These are phyloP conservation scores for Euzetes globulus DNA, from an alignment of 2,888 invertebrate species.

Conservation along the genomic window DNA sequence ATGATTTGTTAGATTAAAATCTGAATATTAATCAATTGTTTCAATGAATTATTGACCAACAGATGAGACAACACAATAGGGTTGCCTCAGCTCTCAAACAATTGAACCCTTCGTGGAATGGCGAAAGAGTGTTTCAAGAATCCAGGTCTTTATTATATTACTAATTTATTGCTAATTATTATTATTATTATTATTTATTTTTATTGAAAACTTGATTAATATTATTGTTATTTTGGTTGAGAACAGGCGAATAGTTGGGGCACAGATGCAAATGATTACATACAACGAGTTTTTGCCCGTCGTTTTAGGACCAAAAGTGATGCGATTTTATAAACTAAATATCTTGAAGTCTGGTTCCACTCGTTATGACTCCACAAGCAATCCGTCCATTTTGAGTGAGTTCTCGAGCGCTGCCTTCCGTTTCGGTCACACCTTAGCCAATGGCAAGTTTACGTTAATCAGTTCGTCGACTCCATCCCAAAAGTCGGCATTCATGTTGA, in stretches of 20 bases:
- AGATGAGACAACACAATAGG: slow-evolving; percentile 42
- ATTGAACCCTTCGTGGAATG: slow-evolving; percentile 46
- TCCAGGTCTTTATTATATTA: slow-evolving; percentile 41
- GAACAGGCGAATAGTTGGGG: slow-evolving; percentile 48
- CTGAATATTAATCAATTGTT: background rate
- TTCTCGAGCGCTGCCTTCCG: slow-evolving; percentile 66
- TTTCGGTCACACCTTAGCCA: slow-evolving; percentile 47
- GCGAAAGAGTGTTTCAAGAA: slow-evolving; percentile 48
- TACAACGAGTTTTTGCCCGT: slow-evolving; percentile 58
- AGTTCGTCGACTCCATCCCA: slow-evolving; percentile 57
- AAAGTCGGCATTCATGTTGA: slow-evolving; percentile 45
- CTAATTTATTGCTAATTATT: background rate
- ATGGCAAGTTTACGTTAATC: slow-evolving; percentile 76
- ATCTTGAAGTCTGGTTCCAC: slow-evolving; percentile 70
- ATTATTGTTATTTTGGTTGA: too few species aligned
- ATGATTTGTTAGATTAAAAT: too few species aligned
- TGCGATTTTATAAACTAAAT: slow-evolving; percentile 42
- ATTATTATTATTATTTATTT: too few species aligned
- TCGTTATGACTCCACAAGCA: slow-evolving; percentile 52
- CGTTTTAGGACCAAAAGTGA: slow-evolving; percentile 56
- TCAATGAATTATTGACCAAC: too few species aligned
- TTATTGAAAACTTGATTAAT: too few species aligned
- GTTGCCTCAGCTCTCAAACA: slow-evolving; percentile 39
- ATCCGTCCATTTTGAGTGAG: slow-evolving; percentile 71
- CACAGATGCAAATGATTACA: slow-evolving; percentile 51